A percentile compares a stretch with the other conserved stretches of the same genome.
These are phyloP conservation scores for Dinoponera quadriceps DNA, from an alignment of 1,140 invertebrate genomes.

Conservation along the genomic window DNA sequence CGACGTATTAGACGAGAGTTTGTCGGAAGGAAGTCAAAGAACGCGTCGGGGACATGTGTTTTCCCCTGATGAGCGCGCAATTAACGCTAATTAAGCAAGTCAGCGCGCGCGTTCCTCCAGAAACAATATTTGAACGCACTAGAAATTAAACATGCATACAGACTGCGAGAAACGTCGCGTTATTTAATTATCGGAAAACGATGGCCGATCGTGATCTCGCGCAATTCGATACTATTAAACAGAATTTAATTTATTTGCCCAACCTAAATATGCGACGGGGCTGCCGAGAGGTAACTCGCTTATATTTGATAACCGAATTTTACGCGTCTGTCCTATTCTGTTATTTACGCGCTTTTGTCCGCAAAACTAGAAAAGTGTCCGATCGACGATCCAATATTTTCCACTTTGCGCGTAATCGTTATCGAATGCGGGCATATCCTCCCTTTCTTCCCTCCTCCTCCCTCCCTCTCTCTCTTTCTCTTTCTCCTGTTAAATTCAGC, in stretches of 20 bases:
- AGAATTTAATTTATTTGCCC: conserved; percentile 51
- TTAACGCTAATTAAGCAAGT: conserved; percentile 49
- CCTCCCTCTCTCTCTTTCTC: too few species aligned
- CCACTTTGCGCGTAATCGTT: conserved; percentile 7
- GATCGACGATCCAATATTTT: conserved; percentile 2
- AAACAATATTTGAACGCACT: conserved; percentile 20
- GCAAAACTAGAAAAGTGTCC: background rate
- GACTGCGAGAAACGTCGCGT: conserved; percentile 15
- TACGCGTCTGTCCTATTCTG: too few species aligned
- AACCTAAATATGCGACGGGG: background rate
- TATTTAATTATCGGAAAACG: conserved; percentile 47
- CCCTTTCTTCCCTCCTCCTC: too few species aligned
- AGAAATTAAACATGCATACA: conserved; percentile 16
- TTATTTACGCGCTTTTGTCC: too few species aligned
- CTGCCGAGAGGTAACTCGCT: too few species aligned
- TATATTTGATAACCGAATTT: too few species aligned
- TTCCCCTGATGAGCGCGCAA: background rate
- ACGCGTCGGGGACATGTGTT: background rate
- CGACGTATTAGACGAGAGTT: background rate
- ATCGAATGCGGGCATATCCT: background rate
- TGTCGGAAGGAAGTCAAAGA: conserved; percentile 35
- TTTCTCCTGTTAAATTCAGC: background rate
- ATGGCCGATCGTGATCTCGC: conserved; percentile 1
- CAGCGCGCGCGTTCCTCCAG: background rate
- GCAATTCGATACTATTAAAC: conserved; percentile 3